These are phyloP conservation scores for Zenarchopterus dispar DNA, from an alignment of 2,797 vertebrate species.

Conservation along the genomic window DNA sequence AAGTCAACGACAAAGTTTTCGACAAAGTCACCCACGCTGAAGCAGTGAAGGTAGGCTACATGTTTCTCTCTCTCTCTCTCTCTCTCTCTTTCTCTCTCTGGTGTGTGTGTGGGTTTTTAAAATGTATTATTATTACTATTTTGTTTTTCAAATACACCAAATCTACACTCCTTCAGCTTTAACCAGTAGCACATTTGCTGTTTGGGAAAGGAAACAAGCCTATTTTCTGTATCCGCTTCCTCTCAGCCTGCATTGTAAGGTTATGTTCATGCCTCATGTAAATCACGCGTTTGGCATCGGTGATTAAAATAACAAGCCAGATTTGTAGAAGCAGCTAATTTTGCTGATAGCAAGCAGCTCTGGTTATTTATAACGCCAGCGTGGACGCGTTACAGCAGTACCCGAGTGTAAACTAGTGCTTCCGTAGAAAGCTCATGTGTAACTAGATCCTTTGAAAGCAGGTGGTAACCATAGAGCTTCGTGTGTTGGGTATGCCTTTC, in stretches of 20 bases:
- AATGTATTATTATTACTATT: too few species aligned
- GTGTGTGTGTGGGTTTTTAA: too few species aligned
- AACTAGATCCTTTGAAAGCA: slow-evolving; percentile 52
- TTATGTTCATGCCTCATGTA: slow-evolving; percentile 14
- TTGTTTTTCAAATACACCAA: too few species aligned
- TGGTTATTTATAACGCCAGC: slow-evolving; percentile 4
- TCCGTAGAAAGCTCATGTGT: slow-evolving; percentile 23
- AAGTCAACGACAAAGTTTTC: slow-evolving; percentile 93
- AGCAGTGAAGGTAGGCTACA: slow-evolving; percentile 90
- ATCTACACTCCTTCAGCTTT: too few species aligned
- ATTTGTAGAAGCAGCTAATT: slow-evolving; percentile 17
- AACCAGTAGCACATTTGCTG: too few species aligned
- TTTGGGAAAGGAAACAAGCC: too few species aligned
- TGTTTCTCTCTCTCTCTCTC: too few species aligned
- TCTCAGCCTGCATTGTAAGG: too few species aligned
- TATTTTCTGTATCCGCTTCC: too few species aligned
- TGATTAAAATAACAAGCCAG: slow-evolving; percentile 14
- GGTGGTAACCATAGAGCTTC: slow-evolving; percentile 47
- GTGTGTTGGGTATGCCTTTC: slow-evolving; percentile 18
- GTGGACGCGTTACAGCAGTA: slow-evolving; percentile 1
- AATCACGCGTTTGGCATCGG: slow-evolving; percentile 9
- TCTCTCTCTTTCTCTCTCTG: too few species aligned
- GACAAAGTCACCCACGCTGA: slow-evolving; percentile 92
- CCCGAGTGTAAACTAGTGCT: slow-evolving; percentile 21
- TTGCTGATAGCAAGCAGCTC: slow-evolving; percentile 4